Percentiles rank a stretch among this genome's conserved stretches.
These are phyloP conservation scores for Epirrhoe alternata DNA, from an alignment of 2,888 invertebrate genomes.

Conservation along the genomic window DNA sequence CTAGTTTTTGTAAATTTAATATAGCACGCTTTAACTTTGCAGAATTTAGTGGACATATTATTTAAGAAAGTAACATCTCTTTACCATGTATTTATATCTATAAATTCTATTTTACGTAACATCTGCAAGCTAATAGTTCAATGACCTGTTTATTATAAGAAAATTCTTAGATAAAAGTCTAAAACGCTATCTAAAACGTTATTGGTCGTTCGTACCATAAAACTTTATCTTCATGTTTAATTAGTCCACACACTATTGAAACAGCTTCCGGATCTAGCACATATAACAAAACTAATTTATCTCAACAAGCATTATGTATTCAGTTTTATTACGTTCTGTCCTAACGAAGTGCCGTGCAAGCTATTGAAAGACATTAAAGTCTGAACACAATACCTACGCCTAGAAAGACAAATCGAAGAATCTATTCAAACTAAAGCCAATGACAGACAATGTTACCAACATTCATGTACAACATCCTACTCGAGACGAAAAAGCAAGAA, in stretches of 20 bases:
- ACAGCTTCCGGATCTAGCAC: conserved; percentile 4
- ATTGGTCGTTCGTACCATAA: conserved; percentile 16
- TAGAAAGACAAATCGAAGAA: conserved; percentile 62
- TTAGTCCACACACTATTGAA: conserved; percentile 11
- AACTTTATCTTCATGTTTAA: conserved; percentile 24
- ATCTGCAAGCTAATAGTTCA: not conserved
- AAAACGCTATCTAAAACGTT: not conserved
- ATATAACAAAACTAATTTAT: conserved; percentile 8
- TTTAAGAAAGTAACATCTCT: no score
- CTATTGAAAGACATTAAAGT: conserved; percentile 40
- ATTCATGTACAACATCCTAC: not conserved
- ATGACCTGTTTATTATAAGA: conserved; percentile 4
- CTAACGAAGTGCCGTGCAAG: conserved; percentile 39
- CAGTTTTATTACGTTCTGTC: conserved; percentile 25
- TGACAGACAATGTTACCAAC: not conserved
- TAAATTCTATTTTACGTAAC: no score
- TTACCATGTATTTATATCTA: no score
- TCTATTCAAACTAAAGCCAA: conserved; percentile 44
- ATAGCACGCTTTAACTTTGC: no score
- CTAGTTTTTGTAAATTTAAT: no score
- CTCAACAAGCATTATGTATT: conserved; percentile 11
- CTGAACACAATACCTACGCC: conserved; percentile 57
- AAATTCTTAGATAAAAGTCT: not conserved
- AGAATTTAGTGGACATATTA: no score
- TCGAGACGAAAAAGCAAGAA: not conserved